Percentiles rank a stretch among this genome's conserved stretches.
phyloP scores from a whole-genome alignment of 2,888 invertebrate genomes.

The Lypha dubia region DNA sequence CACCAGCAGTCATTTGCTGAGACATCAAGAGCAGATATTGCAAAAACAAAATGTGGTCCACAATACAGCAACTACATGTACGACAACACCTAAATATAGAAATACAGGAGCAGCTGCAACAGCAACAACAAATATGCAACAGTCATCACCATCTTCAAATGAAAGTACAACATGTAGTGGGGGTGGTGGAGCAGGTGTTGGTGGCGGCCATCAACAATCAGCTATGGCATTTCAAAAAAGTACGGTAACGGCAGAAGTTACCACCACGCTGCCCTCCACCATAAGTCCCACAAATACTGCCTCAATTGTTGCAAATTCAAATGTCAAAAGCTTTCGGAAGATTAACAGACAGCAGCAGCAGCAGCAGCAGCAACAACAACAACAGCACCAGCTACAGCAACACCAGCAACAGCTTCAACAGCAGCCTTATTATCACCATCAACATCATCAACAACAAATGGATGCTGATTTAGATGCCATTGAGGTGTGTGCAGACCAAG shows the following conservation, averaged over 20 bases:
- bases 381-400: constrained; percentile 30
- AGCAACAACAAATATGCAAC: constrained; percentile 66
- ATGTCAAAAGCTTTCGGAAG: constrained; percentile 66
- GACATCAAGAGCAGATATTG: constrained; percentile 58
- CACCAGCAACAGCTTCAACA: constrained; percentile 65
- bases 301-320: constrained; percentile 40
- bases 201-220: constrained; percentile 62
- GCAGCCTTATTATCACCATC: constrained; percentile 66
- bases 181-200: not conserved
- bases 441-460: constrained; percentile 68
- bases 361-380: constrained; percentile 43
- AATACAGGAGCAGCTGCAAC: constrained; percentile 84
- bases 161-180: constrained; percentile 19
- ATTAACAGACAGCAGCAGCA: constrained; percentile 53
- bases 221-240: constrained; percentile 46
- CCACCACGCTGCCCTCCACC: constrained; percentile 52
- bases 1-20: constrained; percentile 71
- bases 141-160: constrained; percentile 49
- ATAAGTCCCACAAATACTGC: constrained; percentile 57
- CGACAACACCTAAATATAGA: constrained; percentile 76
- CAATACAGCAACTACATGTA: constrained; percentile 65
- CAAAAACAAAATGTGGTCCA: constrained; percentile 60
- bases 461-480: constrained; percentile 82
- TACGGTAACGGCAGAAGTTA: constrained; percentile 57
- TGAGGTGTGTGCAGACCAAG: constrained; percentile 82